Evolutionary conservation across 2,888 invertebrate genomes (phyloP), one percentile per base, ranked within the genome.

Genomic region (Pollenia angustigena): DNA sequence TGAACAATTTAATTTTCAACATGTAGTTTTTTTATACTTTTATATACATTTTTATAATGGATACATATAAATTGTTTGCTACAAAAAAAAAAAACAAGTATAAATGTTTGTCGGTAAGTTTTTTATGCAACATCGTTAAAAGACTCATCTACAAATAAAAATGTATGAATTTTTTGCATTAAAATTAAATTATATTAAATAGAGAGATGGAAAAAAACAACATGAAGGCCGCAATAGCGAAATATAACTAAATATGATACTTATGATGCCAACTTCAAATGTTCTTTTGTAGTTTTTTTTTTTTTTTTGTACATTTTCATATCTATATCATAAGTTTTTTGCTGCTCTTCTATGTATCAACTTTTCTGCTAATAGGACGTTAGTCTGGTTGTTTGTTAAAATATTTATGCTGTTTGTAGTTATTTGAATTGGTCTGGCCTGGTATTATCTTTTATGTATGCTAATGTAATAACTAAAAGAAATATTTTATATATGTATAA

Each of bases 131-230:
- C 23, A 60, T 69, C 52, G 79, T 60, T 69, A 50, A 58, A 50
- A 56, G 16, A 74, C 8, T 54, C 62, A 54, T 72, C 54, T 14
- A 58, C 10, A 18, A 1, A 23, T 18, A 54, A 44, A 44, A 9
- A 40, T 54, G n/a, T 48, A 0, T 32, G 32, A 54, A 18, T 84
- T 80, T 76, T 85, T 76, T 88, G 87, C 88, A 89, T 87, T 87
- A 87, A 89, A 85, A 89, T 87, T 88, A 87, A 88, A 89, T 89
- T 87, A 87, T 85, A 89, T 87, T 85, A 88, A 88, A 48, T 72
- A 86, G 58, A 80, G 50, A 71, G 66, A 6, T 23, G 6, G 4
- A 32, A 32, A 32, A 32, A 32, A 32, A 32, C 4, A 32, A 32
- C 32, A 83, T 74, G 58, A 85, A 82, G 80, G 82, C 83, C 82